Conservation (phyloP, 2,888 invertebrate species). For the Mythimna pallens region DNA sequence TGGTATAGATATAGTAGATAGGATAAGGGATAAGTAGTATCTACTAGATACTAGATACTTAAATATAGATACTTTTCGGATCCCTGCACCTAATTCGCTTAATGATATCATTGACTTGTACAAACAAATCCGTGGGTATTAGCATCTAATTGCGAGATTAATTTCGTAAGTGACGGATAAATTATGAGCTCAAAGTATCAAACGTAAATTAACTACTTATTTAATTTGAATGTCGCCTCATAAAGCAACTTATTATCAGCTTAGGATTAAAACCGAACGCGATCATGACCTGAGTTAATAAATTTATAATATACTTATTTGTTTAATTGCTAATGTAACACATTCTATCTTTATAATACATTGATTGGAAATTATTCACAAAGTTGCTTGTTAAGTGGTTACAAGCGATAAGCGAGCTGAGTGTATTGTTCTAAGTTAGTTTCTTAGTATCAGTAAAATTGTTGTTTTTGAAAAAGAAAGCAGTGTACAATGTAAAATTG, state of each 20-base stretch:
- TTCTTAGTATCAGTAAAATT: not conserved
- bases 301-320: constrained; percentile 32
- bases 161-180: constrained; percentile 73
- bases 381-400: not conserved
- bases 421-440: not conserved
- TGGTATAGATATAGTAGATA: no score
- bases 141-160: constrained; percentile 74
- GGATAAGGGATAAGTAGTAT: no score
- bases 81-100: constrained; percentile 43
- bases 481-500: not conserved
- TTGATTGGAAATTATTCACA: constrained; percentile 4
- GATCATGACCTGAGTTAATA: constrained; percentile 42
- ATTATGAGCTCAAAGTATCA: constrained; percentile 66
- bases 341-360: constrained; percentile 4
- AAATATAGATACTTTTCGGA: not conserved
- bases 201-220: constrained; percentile 29
- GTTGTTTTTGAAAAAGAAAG: not conserved
- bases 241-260: constrained; percentile 59
- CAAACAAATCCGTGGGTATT: constrained; percentile 70
- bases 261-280: constrained; percentile 40
- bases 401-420: constrained; percentile 2
- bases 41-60: not conserved
- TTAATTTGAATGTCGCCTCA: constrained; percentile 42
- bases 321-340: constrained; percentile 16
- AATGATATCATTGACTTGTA: constrained; percentile 54